phyloP scores from a whole-genome alignment of 92 coral and sea anemone genomes.

The Zoanthus sociatus region DNA sequence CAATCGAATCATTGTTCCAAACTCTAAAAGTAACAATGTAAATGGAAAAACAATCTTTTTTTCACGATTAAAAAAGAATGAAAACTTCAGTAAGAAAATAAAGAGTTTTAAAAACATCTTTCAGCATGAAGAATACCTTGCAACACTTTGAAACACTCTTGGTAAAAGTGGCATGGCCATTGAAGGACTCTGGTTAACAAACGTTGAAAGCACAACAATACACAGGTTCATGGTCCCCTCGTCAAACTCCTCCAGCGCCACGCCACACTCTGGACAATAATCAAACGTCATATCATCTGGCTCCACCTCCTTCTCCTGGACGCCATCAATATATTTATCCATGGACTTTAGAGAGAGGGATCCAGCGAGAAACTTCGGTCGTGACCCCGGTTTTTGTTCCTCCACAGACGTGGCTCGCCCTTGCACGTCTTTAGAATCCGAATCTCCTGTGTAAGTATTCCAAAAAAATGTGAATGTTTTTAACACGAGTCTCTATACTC shows the following conservation, averaged over 20 bases:
- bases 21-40: too few species aligned
- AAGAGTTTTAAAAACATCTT: neutral
- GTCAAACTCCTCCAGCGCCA: constrained; percentile 92
- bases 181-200: constrained; percentile 94
- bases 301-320: constrained; percentile 65
- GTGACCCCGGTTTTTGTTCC: constrained; percentile 50
- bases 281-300: constrained; percentile 80
- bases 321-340: constrained; percentile 75
- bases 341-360: constrained; percentile 74
- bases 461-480: too few species aligned
- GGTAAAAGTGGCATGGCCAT: constrained; percentile 96
- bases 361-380: constrained; percentile 70
- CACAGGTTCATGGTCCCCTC: constrained; percentile 97
- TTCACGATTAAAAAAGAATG: too few species aligned
- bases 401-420: constrained; percentile 11
- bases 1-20: too few species aligned
- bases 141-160: constrained; percentile 90
- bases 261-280: constrained; percentile 91
- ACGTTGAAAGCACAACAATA: constrained; percentile 92
- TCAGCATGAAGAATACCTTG: constrained; percentile 66
- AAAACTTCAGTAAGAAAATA: too few species aligned
- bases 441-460: neutral
- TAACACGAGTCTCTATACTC: too few species aligned
- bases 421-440: constrained; percentile 32
- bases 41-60: too few species aligned